Conservation (phyloP, 30 jellyfish, hydroid and myxozoan genomes). For the Chrysaora quinquecirrha region DNA sequence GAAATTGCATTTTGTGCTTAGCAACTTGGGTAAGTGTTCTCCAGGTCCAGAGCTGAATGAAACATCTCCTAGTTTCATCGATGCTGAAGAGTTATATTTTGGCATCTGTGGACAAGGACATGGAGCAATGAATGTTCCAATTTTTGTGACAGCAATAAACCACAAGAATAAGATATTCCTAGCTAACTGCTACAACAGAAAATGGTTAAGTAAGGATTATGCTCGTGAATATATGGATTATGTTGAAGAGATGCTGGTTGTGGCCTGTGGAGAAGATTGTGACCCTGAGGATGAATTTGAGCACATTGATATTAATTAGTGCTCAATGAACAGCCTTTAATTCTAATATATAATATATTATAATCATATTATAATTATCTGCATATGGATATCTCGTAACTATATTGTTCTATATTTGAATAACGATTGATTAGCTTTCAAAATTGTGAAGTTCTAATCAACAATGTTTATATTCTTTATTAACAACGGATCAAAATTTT, state of each 20-base stretch:
- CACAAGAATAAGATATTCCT: slow-evolving; percentile 48
- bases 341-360: too few relatives aligned
- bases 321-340: too few relatives aligned
- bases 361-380: too few relatives aligned
- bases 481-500: too few relatives aligned
- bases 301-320: too few relatives aligned
- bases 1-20: slow-evolving; percentile 19
- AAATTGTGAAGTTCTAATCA: too few relatives aligned
- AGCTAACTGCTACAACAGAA: slow-evolving; percentile 8
- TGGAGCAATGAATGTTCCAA: not conserved
- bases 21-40: slow-evolving; percentile 63
- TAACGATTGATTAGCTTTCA: too few relatives aligned
- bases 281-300: not conserved
- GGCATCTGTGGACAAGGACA: slow-evolving; percentile 50
- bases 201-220: slow-evolving; percentile 12
- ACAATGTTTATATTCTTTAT: too few relatives aligned
- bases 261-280: not conserved
- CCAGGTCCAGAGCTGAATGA: slow-evolving; percentile 53
- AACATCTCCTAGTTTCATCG: slow-evolving; percentile 29
- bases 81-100: slow-evolving; percentile 56
- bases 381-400: too few relatives aligned
- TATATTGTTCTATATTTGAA: too few relatives aligned
- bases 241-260: slow-evolving; percentile 12
- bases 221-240: slow-evolving; percentile 18
- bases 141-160: slow-evolving; percentile 45